Percentiles rank a stretch among this genome's conserved stretches.
phyloP scores from a whole-genome alignment of 2,797 vertebrate genomes.

The Pseudocheirus occidentalis region DNA sequence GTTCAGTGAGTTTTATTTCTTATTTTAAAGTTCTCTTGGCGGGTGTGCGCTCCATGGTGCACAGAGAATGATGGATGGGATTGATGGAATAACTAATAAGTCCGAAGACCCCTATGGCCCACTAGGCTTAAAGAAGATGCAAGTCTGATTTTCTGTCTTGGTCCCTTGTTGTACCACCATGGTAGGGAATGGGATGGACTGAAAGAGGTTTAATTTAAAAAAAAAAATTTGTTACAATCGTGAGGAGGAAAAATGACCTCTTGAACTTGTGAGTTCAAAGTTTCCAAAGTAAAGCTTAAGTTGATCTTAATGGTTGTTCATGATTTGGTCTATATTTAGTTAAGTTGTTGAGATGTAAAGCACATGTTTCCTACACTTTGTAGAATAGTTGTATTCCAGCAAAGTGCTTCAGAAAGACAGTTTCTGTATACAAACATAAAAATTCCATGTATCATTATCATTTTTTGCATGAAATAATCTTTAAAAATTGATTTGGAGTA shows the following conservation, averaged over 20 bases:
- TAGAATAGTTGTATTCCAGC: background rate
- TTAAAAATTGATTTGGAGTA: background rate
- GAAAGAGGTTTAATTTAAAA: slow-evolving; percentile 20
- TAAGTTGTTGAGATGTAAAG: background rate
- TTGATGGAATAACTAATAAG: slow-evolving; percentile 48
- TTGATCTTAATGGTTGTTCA: background rate
- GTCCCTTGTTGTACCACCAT: background rate
- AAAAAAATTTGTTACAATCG: slow-evolving; percentile 17
- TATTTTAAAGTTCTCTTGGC: slow-evolving; percentile 76
- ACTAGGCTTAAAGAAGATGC: slow-evolving; percentile 19
- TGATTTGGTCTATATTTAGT: background rate
- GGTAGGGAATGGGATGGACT: background rate
- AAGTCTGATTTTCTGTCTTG: slow-evolving; percentile 50
- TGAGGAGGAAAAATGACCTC: slow-evolving; percentile 25
- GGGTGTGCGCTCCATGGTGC: background rate
- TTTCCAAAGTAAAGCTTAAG: slow-evolving; percentile 37
- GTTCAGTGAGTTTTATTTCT: slow-evolving; percentile 76
- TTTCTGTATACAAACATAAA: background rate
- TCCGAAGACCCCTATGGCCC: background rate
- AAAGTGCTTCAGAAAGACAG: background rate
- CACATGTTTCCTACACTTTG: background rate
- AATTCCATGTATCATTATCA: background rate
- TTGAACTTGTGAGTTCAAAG: slow-evolving; percentile 38
- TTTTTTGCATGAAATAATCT: background rate
- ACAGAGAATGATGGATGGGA: slow-evolving; percentile 53